Evolutionary conservation across 2,888 invertebrate species (phyloP).

Genomic region (Chalcosyrphus nemorum): DNA sequence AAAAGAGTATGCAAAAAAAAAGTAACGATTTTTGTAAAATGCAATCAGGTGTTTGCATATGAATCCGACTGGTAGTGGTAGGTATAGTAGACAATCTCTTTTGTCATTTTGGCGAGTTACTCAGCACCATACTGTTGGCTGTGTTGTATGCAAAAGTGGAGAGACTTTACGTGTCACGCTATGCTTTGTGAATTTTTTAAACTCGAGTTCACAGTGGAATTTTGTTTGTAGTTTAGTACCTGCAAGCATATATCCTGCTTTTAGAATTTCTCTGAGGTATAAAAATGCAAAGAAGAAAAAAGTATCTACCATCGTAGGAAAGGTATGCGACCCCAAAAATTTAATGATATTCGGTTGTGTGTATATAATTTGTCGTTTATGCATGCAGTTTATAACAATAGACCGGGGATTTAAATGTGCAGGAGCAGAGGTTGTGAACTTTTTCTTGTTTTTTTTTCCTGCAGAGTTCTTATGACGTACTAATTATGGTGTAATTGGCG

Average conservation of each 20-base stretch:
- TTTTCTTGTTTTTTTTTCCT: background rate
- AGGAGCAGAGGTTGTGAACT: background rate
- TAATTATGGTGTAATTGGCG: background rate
- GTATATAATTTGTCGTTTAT: conserved; percentile 10
- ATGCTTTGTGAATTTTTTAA: conserved; percentile 69
- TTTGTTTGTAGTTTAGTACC: conserved; percentile 15
- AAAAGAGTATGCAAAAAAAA: conserved; percentile 52
- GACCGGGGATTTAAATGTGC: background rate
- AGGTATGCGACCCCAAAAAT: conserved; percentile 51
- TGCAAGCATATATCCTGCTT: conserved; percentile 37
- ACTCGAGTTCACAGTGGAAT: conserved; percentile 55
- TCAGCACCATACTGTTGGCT: background rate
- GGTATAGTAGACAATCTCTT: conserved; percentile 66
- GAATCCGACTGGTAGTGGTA: conserved; percentile 50
- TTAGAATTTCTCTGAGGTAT: background rate
- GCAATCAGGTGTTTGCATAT: conserved; percentile 69
- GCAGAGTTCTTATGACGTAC: background rate
- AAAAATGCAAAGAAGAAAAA: background rate
- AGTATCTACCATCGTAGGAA: conserved; percentile 6
- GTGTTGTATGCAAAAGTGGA: conserved; percentile 36
- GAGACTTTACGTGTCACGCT: conserved; percentile 67
- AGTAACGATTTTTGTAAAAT: background rate
- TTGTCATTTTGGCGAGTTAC: conserved; percentile 65
- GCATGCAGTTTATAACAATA: conserved; percentile 17
- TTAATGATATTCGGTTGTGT: conserved; percentile 29